A percentile compares a stretch with the other conserved stretches of the same genome.
These are phyloP conservation scores for Loxodonta africana DNA, from an alignment of 2,113 vertebrate genomes.

Conservation along the genomic window DNA sequence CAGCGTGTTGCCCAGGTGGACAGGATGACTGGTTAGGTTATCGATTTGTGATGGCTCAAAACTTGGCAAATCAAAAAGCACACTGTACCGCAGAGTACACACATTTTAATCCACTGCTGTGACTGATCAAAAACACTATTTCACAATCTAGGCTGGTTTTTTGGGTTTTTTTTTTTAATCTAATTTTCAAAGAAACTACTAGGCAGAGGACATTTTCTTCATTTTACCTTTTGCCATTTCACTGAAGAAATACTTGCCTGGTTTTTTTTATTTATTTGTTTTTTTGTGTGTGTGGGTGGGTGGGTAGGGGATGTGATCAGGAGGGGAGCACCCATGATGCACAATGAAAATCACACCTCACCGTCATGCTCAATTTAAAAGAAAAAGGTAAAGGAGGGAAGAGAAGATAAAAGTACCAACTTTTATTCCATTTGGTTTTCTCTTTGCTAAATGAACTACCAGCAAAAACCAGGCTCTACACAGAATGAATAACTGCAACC, in stretches of 20 bases:
- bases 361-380: conserved; percentile 5
- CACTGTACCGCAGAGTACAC: background rate
- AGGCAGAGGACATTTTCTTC: background rate
- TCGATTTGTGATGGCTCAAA: conserved; percentile 74
- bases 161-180: background rate
- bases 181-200: conserved; percentile 26
- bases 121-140: conserved; percentile 42
- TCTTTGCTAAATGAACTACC: conserved; percentile 41
- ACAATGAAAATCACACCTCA: conserved; percentile 55
- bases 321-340: background rate
- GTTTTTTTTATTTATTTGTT: background rate
- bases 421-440: conserved; percentile 23
- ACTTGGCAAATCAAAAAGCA: conserved; percentile 55
- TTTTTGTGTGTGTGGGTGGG: too few relatives aligned
- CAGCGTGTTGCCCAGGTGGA: conserved; percentile 72
- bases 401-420: background rate
- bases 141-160: background rate
- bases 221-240: conserved; percentile 9
- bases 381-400: background rate
- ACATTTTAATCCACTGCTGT: conserved; percentile 14
- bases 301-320: background rate
- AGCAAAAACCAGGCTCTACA: background rate
- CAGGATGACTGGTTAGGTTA: conserved; percentile 60
- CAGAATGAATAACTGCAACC: background rate
- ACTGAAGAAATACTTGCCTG: background rate